Evolutionary conservation across 2,888 invertebrate genomes (phyloP), one percentile per base, ranked within the genome.

Genomic region (Cybosia mesomella): DNA sequence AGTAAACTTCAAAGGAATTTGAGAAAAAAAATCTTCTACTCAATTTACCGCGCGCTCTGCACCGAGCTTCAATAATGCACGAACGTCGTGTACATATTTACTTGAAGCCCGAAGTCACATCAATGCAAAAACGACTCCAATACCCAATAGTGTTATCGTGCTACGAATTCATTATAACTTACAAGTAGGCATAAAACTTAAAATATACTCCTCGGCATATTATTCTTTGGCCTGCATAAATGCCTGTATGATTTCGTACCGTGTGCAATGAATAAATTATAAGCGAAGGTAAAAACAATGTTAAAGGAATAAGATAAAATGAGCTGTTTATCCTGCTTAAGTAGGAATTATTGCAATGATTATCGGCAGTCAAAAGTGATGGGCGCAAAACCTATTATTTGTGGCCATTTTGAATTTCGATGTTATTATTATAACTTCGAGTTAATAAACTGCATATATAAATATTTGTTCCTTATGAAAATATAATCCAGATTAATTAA

Each of bases 251-350:
- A 74, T 71, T 79, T 68, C 34, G 53, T 70, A 76, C 57, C 63
- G 64, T 72, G 68, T 66, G 72, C 77, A 73, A 79, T 79, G 80
- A 81, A 79, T 79, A 81, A 81, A 81, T 79, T 76, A 79, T 70
- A 66, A 72, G 58, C 64, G 64, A 68, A 64, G 61, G 28, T 57
- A 70, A 75, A 74, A 75, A 78, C 68, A 81, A 75, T 81, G 54
- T 81, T 66, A 72, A 64, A 68, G 11, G 64, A 64, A 63, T 70
- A 68, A 68, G 68, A 70, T 68, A 67, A 67, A 39, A 54, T 63
- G 70, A 70, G 70, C 67, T 78, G 79, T 61, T 72, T 72, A 71
- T 67, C 36, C 54, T 67, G 22, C 22, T 63, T 54, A 68, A 69
- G 67, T 71, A 49, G 21, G 54, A 67, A 81, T 81, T 81, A 76